Evolutionary conservation across 2,797 vertebrate species (phyloP), one percentile per base, ranked within the genome.

Genomic region (Acropternis orthonyx): DNA sequence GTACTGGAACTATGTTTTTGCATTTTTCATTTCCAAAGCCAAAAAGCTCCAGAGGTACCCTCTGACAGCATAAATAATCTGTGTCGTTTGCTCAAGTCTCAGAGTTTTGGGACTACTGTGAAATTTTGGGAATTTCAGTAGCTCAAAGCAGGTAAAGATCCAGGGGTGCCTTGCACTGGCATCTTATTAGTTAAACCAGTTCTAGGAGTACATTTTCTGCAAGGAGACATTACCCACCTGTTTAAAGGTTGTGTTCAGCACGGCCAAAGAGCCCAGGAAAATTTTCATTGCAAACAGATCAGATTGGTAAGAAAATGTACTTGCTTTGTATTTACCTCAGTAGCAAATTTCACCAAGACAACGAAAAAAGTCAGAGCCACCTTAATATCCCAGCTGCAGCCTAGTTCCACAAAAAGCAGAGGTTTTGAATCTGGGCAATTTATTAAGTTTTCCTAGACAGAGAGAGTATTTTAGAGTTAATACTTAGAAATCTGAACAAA

Each of bases 1-100:
- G 8, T 2, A 71, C 17, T 1, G 2, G 21, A 78, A 76, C 7
- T 43, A 18, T 23, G 8, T 28, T 19, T 24, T 39, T 30, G 20
- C 14, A 9, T 48, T 66, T 92, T 74, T 77, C 6, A 63, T 66
- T 83, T 79, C 63, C 19, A 48, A 85, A 66, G 9, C 6, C 3
- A 10, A n/a, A 51, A 14, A 7, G 2, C 7, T 48, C 13, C 39
- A 14, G 76, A 80, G 11, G 22, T 12, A 8, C 5, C 19, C 12
- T 34, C 11, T 49, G 37, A 46, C 37, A 93, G 23, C 34, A 49
- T 10, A 75, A 92, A 55, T 16, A 39, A 71, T 9, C 32, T 7
- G 0, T 16, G 14, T 6, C 14, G 37, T 44, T 66, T 80, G 49
- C 61, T 82, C 0, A 0, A 59, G 21, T 39, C 48, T 39, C 43